phyloP scores from a whole-genome alignment of 2,888 invertebrate genomes.

The Hyalella azteca region DNA sequence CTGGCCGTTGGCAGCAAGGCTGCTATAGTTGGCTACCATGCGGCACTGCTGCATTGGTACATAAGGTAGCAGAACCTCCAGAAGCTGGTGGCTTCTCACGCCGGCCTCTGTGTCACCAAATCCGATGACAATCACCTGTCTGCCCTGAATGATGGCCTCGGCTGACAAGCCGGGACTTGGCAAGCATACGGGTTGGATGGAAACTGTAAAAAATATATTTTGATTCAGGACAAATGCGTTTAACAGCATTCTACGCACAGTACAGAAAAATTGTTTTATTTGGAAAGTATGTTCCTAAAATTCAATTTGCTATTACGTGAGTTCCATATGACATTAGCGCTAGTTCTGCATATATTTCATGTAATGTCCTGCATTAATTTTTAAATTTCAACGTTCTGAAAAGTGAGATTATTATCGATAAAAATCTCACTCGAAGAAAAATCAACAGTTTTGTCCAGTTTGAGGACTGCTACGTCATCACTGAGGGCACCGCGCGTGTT shows the following conservation, averaged over 20 bases:
- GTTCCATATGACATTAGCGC: too few species aligned
- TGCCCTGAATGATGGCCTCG: slow-evolving; percentile 20
- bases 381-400: too few species aligned
- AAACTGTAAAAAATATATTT: too few species aligned
- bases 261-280: too few species aligned
- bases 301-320: too few species aligned
- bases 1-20: slow-evolving; percentile 33
- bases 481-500: slow-evolving; percentile 34
- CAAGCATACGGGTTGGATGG: slow-evolving; percentile 47
- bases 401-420: too few species aligned
- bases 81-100: slow-evolving; percentile 41
- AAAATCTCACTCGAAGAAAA: too few species aligned
- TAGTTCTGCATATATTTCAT: too few species aligned
- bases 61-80: slow-evolving; percentile 41
- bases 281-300: too few species aligned
- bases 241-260: too few species aligned
- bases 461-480: slow-evolving; percentile 49
- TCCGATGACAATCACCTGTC: slow-evolving; percentile 42
- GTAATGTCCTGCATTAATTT: too few species aligned
- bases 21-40: slow-evolving; percentile 40
- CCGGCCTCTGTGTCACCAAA: slow-evolving; percentile 49
- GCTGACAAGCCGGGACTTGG: slow-evolving; percentile 18
- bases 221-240: too few species aligned
- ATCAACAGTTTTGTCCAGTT: slow-evolving; percentile 38
- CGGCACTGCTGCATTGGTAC: slow-evolving; percentile 40